A percentile compares a stretch with the other conserved stretches of the same genome.
Evolutionary conservation across 2,888 invertebrate species (phyloP).

Genomic region (Drosophila anomalipes): DNA sequence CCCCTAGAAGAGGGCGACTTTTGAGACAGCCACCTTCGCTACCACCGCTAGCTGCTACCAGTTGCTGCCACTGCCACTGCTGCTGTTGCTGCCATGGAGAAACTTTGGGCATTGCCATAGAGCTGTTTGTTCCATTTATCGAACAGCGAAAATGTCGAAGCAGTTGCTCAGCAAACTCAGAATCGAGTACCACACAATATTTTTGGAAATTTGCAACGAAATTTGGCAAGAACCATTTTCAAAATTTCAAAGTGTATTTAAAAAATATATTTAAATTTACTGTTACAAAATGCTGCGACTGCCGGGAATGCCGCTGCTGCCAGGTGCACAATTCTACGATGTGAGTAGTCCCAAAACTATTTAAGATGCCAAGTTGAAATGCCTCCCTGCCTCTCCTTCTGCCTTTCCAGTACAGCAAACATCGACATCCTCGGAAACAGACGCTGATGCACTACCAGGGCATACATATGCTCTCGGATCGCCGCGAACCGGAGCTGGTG

Average conservation of each 20-base stretch:
- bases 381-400: too few relatives aligned
- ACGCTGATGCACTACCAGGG: slow-evolving; percentile 88
- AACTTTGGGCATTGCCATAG: slow-evolving; percentile 68
- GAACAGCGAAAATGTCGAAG: slow-evolving; percentile 63
- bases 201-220: slow-evolving; percentile 13
- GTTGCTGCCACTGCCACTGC: slow-evolving; percentile 65
- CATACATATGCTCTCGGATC: slow-evolving; percentile 88
- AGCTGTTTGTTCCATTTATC: slow-evolving; percentile 77
- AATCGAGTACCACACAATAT: slow-evolving; percentile 30
- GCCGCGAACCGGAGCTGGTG: slow-evolving; percentile 87
- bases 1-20: slow-evolving; percentile 1
- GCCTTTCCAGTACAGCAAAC: slow-evolving; percentile 85
- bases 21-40: slow-evolving; percentile 19
- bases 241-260: slow-evolving; percentile 11
- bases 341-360: slow-evolving; percentile 86
- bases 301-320: slow-evolving; percentile 90
- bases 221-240: slow-evolving; percentile 12
- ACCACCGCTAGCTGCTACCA: slow-evolving; percentile 50
- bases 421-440: slow-evolving; percentile 84
- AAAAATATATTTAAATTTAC: slow-evolving; percentile 20
- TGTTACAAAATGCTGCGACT: slow-evolving; percentile 86
- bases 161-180: slow-evolving; percentile 31
- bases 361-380: not conserved
- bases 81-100: slow-evolving; percentile 54
- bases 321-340: slow-evolving; percentile 90